These are phyloP conservation scores for Baronia brevicornis DNA, from an alignment of 2,888 invertebrate species.

Conservation along the genomic window DNA sequence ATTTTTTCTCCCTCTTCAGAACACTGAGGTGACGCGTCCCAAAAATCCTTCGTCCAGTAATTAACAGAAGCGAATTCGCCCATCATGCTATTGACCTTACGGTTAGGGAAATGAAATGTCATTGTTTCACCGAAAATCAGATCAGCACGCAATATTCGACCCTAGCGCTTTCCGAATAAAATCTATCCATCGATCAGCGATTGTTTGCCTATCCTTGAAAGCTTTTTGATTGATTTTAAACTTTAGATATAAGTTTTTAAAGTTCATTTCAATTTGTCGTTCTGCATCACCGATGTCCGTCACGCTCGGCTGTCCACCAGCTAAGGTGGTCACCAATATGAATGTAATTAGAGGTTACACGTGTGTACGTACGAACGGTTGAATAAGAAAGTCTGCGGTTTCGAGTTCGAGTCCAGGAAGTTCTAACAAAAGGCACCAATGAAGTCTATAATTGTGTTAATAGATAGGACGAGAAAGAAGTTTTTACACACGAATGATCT, in stretches of 20 bases:
- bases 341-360: slow-evolving; percentile 63
- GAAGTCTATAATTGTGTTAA: slow-evolving; percentile 13
- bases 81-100: slow-evolving; percentile 62
- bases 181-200: slow-evolving; percentile 42
- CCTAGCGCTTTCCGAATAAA: slow-evolving; percentile 40
- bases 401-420: slow-evolving; percentile 47
- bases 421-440: slow-evolving; percentile 29
- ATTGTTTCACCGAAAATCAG: slow-evolving; percentile 42
- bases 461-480: slow-evolving; percentile 5
- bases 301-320: slow-evolving; percentile 58
- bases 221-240: slow-evolving; percentile 20
- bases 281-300: slow-evolving; percentile 56
- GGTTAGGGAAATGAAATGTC: slow-evolving; percentile 34
- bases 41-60: slow-evolving; percentile 41
- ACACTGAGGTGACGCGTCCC: slow-evolving; percentile 13
- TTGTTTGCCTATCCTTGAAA: slow-evolving; percentile 40
- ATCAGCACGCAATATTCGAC: slow-evolving; percentile 34
- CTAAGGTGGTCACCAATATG: slow-evolving; percentile 66
- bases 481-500: slow-evolving; percentile 1
- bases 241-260: slow-evolving; percentile 16
- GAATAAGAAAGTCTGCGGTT: slow-evolving; percentile 55
- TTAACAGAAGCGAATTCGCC: slow-evolving; percentile 64
- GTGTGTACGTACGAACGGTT: slow-evolving; percentile 33
- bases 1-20: slow-evolving; percentile 8
- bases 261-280: slow-evolving; percentile 20